These are phyloP conservation scores for Branchellion lobata DNA, from an alignment of 2,888 invertebrate species.

Conservation along the genomic window DNA sequence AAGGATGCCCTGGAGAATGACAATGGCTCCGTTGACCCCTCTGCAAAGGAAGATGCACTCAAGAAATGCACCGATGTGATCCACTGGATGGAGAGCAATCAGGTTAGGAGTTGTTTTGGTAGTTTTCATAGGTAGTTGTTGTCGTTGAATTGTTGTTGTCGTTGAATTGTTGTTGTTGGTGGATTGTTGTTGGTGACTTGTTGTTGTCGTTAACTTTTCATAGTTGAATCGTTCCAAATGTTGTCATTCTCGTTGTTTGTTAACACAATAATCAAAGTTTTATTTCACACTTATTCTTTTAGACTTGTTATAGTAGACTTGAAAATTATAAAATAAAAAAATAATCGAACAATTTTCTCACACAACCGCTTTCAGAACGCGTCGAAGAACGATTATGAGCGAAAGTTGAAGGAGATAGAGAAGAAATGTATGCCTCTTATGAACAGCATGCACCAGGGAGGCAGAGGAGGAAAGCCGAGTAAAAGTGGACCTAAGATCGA, in stretches of 20 bases:
- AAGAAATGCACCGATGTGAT: slow-evolving; percentile 83
- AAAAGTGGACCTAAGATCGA: slow-evolving; percentile 41
- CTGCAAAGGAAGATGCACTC: slow-evolving; percentile 75
- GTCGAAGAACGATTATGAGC: slow-evolving; percentile 89
- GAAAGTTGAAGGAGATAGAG: slow-evolving; percentile 91
- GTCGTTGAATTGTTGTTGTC: too few species aligned
- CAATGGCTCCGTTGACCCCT: slow-evolving; percentile 77
- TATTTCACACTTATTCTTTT: background rate
- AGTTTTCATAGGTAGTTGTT: too few species aligned
- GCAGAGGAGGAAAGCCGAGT: slow-evolving; percentile 51
- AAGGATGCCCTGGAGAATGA: slow-evolving; percentile 84
- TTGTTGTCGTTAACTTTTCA: too few species aligned
- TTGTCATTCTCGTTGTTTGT: too few species aligned
- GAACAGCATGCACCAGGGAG: slow-evolving; percentile 83
- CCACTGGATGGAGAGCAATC: slow-evolving; percentile 69
- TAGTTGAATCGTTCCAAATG: too few species aligned
- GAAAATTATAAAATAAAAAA: too few species aligned
- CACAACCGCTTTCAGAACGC: slow-evolving; percentile 69
- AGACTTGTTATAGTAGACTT: background rate
- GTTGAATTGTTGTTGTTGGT: too few species aligned
- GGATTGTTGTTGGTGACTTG: too few species aligned
- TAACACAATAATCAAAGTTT: too few species aligned
- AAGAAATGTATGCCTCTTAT: slow-evolving; percentile 88
- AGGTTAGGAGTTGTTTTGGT: slow-evolving; percentile 51
- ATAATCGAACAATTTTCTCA: too few species aligned